Evolutionary conservation across 2,113 vertebrate species (phyloP), one percentile per base, ranked within the genome.

Genomic region (Lipotes vexillifer): DNA sequence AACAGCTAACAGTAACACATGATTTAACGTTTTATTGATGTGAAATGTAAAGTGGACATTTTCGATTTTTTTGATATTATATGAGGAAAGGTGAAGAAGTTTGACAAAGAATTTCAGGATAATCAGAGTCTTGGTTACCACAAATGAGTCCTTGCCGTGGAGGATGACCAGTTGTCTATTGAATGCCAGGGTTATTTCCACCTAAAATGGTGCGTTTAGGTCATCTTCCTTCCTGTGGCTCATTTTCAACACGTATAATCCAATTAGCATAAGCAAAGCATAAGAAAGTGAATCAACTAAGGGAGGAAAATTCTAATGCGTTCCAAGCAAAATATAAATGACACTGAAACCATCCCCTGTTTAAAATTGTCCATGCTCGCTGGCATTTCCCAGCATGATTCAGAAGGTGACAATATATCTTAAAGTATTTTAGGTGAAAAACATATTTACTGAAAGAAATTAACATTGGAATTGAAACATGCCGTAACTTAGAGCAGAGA

Each of bases 301-400:
- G 27, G 65, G 52, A 93, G 83, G 74, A 49, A 80, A 36, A 66
- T n/a, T 65, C 11, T 44, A 72, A 38, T 82, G 11, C 36, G 61
- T 92, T 89, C n/a, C 55, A 81, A 88, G 63, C 63, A 92, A 96
- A 85, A 93, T 36, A 52, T 33, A 81, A 92, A 75, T 92, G 82
- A 88, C n/a, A 49, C 93, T 61, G 68, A n/a, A 44, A 86, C 38
- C 74, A 12, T 75, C 65, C 69, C 6, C 44, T 74, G 33, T 90
- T 78, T 61, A 77, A 68, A 46, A 91, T 36, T 38, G 63, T 72
- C 41, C 57, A 9, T 71, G 33, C 25, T 93, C 74, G 69, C 71
- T 65, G 71, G 55, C 41, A 23, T 27, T 61, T 82, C 20, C 68
- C 81, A 65, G 44, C 72, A 63, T 77, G 88, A 95, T 57, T 98